These are phyloP conservation scores for Motacilla alba DNA, from an alignment of 2,113 vertebrate genomes.

Conservation along the genomic window DNA sequence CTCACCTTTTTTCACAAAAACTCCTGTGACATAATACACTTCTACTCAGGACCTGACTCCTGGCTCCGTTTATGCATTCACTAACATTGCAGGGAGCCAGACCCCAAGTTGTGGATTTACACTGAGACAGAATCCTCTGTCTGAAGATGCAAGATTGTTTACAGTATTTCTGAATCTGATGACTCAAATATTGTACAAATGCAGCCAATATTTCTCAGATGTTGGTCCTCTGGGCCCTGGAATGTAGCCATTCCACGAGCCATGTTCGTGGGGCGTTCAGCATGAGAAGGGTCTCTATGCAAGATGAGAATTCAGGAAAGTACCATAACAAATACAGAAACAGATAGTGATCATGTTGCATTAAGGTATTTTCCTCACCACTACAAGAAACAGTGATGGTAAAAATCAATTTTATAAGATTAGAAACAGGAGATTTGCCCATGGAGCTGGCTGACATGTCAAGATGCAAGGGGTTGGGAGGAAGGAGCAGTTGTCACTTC, in stretches of 20 bases:
- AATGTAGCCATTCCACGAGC: not conserved
- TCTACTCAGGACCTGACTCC: not conserved
- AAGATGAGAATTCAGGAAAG: not conserved
- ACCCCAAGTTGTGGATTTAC: not conserved
- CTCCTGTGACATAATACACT: not conserved
- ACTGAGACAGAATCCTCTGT: not conserved
- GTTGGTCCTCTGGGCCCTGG: not conserved
- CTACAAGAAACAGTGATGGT: not conserved
- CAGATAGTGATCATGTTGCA: rapidly evolving
- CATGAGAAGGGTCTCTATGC: not conserved
- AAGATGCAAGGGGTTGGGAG: not conserved
- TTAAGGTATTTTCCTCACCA: not conserved
- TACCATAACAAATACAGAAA: not conserved
- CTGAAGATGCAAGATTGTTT: not conserved
- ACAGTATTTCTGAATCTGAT: not conserved
- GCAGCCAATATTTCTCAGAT: not conserved
- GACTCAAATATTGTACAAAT: not conserved
- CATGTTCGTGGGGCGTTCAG: not conserved
- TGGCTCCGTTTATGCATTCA: not conserved
- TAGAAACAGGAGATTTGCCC: not conserved
- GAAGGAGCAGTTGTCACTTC: not conserved
- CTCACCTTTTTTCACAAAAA: not conserved
- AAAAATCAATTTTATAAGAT: not conserved
- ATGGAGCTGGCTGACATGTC: not conserved
- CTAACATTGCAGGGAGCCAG: not conserved